Percentiles rank a stretch among this genome's conserved stretches.
Conservation (phyloP, 2,113 vertebrate genomes). For the Microcebus griseorufus region DNA sequence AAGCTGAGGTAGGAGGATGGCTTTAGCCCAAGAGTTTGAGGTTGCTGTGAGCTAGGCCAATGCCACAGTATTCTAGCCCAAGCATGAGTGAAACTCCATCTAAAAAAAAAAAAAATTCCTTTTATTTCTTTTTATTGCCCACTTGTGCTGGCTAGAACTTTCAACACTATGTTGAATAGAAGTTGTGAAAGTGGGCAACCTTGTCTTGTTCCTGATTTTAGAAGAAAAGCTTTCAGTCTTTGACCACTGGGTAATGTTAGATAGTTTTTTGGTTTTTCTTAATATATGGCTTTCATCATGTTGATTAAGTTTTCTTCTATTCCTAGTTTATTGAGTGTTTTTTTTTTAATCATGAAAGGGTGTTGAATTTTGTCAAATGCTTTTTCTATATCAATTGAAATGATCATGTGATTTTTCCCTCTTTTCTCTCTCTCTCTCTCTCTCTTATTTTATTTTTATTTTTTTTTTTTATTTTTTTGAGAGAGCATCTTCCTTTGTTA, state of each 20-base stretch:
- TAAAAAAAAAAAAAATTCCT: background rate
- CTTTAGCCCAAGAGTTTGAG: too few relatives aligned
- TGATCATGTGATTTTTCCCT: background rate
- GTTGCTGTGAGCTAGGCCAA: too few relatives aligned
- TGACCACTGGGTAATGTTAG: background rate
- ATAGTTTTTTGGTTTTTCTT: background rate
- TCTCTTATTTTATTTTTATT: too few relatives aligned
- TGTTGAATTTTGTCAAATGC: background rate
- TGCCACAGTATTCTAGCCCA: too few relatives aligned
- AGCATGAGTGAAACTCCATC: too few relatives aligned
- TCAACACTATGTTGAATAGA: background rate
- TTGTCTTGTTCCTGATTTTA: background rate
- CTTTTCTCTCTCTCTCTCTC: too few relatives aligned
- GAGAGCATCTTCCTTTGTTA: too few relatives aligned
- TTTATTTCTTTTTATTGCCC: background rate
- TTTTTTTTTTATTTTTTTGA: too few relatives aligned
- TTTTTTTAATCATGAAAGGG: background rate
- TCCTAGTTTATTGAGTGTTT: background rate
- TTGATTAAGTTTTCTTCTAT: background rate
- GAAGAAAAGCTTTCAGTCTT: background rate
- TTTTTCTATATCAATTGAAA: slow-evolving; percentile 10
- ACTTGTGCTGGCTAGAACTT: background rate
- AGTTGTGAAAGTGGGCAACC: background rate
- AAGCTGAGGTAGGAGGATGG: too few relatives aligned
- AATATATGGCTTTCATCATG: background rate